Conservation (phyloP, 2,888 invertebrate species). For the Agonum fuliginosum region DNA sequence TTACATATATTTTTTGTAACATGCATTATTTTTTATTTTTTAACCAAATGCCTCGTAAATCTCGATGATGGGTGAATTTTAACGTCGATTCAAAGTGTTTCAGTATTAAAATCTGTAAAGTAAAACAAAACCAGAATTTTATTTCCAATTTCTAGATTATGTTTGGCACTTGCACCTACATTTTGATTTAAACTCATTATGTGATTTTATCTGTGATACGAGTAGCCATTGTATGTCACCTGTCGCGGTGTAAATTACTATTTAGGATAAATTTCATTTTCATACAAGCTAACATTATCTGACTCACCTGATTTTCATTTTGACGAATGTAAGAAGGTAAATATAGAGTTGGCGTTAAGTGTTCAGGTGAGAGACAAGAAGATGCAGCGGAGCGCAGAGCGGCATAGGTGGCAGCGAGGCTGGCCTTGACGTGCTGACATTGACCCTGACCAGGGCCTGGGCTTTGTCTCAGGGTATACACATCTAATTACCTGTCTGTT, state of each 20-base stretch:
- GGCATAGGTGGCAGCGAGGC: too few species aligned
- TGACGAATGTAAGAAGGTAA: neutral
- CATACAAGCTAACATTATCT: slow-evolving; percentile 11
- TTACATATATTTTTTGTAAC: slow-evolving; percentile 61
- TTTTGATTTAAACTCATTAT: neutral
- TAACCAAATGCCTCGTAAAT: slow-evolving; percentile 58
- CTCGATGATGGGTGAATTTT: slow-evolving; percentile 51
- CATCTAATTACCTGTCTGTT: slow-evolving; percentile 45
- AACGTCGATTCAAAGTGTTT: slow-evolving; percentile 59
- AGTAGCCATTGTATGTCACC: slow-evolving; percentile 16
- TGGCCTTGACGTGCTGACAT: slow-evolving; percentile 47
- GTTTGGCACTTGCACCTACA: neutral
- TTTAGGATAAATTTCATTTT: slow-evolving; percentile 41
- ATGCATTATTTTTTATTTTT: slow-evolving; percentile 58
- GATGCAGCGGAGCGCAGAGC: slow-evolving; percentile 22
- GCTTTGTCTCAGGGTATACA: slow-evolving; percentile 40
- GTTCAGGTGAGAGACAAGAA: neutral
- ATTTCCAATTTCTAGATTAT: slow-evolving; percentile 12
- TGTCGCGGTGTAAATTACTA: slow-evolving; percentile 29
- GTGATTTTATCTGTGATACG: slow-evolving; percentile 27
- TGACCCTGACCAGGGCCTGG: slow-evolving; percentile 30
- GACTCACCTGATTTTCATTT: slow-evolving; percentile 3
- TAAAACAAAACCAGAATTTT: slow-evolving; percentile 43
- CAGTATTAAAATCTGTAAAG: slow-evolving; percentile 59
- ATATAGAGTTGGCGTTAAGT: neutral